Evolutionary conservation across 2,888 invertebrate genomes (phyloP).

Genomic region (Hirtodrosophila histrioides): DNA sequence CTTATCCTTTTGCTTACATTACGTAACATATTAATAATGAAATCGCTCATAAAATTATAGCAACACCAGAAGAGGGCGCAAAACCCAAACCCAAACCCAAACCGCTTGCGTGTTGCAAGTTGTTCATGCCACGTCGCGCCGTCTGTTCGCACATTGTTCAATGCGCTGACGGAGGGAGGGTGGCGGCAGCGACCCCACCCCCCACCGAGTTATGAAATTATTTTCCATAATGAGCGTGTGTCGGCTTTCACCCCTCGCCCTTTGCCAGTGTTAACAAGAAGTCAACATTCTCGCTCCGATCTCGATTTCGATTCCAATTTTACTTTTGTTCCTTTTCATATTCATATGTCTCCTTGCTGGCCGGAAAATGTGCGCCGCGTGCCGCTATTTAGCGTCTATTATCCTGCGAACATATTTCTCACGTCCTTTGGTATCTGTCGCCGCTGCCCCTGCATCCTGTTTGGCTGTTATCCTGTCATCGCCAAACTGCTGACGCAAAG

Average conservation of each 20-base stretch:
- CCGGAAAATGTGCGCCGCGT: conserved; percentile 81
- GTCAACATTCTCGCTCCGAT: conserved; percentile 58
- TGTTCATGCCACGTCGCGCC: conserved; percentile 41
- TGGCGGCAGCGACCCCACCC: conserved; percentile 45
- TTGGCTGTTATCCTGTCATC: conserved; percentile 46
- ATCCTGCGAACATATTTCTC: conserved; percentile 80
- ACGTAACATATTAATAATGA: conserved; percentile 79
- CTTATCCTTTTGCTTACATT: conserved; percentile 40
- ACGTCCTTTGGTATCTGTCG: conserved; percentile 43
- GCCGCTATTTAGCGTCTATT: conserved; percentile 84
- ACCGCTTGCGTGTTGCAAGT: conserved; percentile 58
- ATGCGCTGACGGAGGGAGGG: conserved; percentile 26
- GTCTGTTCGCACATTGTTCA: conserved; percentile 61
- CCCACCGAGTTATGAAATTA: conserved; percentile 84
- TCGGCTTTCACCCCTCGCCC: conserved; percentile 42
- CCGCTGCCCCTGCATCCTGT: conserved; percentile 19
- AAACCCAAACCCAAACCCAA: conserved; percentile 30
- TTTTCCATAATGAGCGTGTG: conserved; percentile 82
- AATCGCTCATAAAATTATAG: conserved; percentile 82
- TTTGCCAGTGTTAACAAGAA: conserved; percentile 64
- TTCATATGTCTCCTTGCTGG: conserved; percentile 43
- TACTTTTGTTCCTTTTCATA: conserved; percentile 55
- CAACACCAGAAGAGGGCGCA: conserved; percentile 62
- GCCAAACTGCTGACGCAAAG: conserved; percentile 32
- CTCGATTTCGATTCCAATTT: conserved; percentile 42